Conservation (phyloP, 2,888 invertebrate species). For the Mythimna vitellina region DNA sequence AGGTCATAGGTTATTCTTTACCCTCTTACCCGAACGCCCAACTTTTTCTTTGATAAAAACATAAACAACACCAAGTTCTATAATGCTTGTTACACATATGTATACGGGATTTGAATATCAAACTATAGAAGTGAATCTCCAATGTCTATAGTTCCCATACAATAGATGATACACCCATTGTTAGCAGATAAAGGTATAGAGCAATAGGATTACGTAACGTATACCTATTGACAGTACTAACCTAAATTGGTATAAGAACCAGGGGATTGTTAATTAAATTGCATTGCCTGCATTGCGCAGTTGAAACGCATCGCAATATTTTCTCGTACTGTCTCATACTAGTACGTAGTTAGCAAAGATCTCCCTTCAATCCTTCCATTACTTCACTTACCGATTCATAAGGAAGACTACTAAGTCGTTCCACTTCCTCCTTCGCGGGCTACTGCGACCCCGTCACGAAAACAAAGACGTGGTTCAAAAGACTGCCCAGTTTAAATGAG, state of each 20-base stretch:
- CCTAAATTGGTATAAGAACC: not conserved
- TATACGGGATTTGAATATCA: not conserved
- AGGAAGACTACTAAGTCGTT: no score
- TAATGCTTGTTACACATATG: not conserved
- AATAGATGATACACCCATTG: slow-evolving; percentile 43
- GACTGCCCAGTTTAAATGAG: no score
- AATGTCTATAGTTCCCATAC: slow-evolving; percentile 15
- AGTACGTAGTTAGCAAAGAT: no score
- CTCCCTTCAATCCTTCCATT: no score
- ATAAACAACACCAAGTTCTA: no score
- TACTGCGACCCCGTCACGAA: no score
- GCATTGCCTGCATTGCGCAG: not conserved
- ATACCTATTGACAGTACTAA: not conserved
- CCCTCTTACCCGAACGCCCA: no score
- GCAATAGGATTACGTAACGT: slow-evolving; percentile 22
- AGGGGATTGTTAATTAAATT: not conserved
- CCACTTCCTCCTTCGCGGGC: no score
- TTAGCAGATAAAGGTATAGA: slow-evolving; percentile 41
- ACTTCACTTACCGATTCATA: no score
- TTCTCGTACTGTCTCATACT: not conserved
- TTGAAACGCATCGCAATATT: not conserved
- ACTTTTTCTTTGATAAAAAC: no score
- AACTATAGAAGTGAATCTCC: not conserved
- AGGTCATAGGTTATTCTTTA: no score
- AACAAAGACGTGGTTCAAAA: no score